These are phyloP conservation scores for Charanyca ferruginea DNA, from an alignment of 2,888 invertebrate genomes.

Conservation along the genomic window DNA sequence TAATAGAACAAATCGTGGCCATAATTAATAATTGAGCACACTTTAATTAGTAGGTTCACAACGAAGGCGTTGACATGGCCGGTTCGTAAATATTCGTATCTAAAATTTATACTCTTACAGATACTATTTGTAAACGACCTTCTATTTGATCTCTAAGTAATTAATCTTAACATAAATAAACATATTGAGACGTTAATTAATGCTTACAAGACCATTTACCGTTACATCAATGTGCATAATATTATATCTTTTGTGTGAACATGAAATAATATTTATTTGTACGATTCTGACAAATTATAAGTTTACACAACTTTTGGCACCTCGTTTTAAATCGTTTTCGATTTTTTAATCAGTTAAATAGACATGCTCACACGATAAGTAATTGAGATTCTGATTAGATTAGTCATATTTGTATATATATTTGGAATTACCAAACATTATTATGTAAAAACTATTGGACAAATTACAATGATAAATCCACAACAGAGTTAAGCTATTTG, in stretches of 20 bases:
- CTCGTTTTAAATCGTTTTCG: constrained; percentile 45
- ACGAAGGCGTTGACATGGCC: constrained; percentile 66
- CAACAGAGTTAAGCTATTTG: constrained; percentile 47
- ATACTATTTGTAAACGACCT: constrained; percentile 58
- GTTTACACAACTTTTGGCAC: constrained; percentile 56
- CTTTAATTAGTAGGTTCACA: constrained; percentile 62
- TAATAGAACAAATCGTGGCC: constrained; percentile 49
- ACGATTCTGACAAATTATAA: constrained; percentile 61
- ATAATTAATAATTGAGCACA: constrained; percentile 66
- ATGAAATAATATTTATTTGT: constrained; percentile 55
- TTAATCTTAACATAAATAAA: constrained; percentile 63
- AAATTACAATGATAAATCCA: constrained; percentile 49
- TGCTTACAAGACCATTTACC: constrained; percentile 57
- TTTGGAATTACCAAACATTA: constrained; percentile 38
- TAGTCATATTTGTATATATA: constrained; percentile 18
- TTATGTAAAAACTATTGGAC: constrained; percentile 29
- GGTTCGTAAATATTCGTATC: constrained; percentile 64
- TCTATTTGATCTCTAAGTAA: constrained; percentile 62
- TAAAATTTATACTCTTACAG: constrained; percentile 59
- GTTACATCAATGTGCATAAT: constrained; percentile 59
- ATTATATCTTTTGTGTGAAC: constrained; percentile 61
- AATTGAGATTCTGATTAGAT: constrained; percentile 57
- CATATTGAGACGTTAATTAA: constrained; percentile 62
- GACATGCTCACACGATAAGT: constrained; percentile 45
- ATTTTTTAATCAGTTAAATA: constrained; percentile 38